Conservation (phyloP, 2,113 vertebrate genomes). For the Oryzias celebensis region DNA sequence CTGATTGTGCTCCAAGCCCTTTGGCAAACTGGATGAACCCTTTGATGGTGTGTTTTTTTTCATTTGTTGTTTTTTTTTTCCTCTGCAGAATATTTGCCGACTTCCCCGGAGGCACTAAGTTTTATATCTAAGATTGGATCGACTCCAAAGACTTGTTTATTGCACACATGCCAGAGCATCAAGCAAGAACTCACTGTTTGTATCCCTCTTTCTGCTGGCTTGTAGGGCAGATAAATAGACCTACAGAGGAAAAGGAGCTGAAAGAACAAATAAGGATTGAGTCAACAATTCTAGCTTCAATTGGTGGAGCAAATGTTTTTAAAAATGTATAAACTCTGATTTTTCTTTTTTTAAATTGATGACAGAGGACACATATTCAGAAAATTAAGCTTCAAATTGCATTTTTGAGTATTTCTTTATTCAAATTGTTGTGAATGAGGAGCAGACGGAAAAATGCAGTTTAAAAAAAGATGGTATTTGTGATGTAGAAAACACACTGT, state of each 20-base stretch:
- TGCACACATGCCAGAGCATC: neutral
- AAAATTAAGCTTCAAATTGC: no score
- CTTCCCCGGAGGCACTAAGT: constrained; percentile 29
- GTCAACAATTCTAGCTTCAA: neutral
- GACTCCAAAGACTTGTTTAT: constrained; percentile 23
- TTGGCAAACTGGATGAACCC: constrained; percentile 28
- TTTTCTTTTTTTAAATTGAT: no score
- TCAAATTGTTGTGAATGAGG: no score
- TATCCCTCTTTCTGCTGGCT: neutral
- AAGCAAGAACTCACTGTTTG: neutral
- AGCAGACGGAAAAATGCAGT: no score
- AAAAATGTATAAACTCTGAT: no score
- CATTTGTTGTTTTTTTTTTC: constrained; percentile 27
- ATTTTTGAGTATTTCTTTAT: no score
- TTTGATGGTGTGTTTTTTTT: constrained; percentile 51
- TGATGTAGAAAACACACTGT: no score
- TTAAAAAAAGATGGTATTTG: no score
- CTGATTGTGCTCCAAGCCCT: constrained; percentile 29
- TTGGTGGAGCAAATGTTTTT: no score
- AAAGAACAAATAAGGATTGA: neutral
- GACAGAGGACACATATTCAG: no score
- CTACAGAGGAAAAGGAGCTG: neutral
- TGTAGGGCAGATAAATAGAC: neutral
- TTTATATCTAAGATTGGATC: constrained; percentile 25
- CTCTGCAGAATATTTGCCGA: constrained; percentile 18